Conservation (phyloP, 2,888 invertebrate species). For the Ceraclea dissimilis region DNA sequence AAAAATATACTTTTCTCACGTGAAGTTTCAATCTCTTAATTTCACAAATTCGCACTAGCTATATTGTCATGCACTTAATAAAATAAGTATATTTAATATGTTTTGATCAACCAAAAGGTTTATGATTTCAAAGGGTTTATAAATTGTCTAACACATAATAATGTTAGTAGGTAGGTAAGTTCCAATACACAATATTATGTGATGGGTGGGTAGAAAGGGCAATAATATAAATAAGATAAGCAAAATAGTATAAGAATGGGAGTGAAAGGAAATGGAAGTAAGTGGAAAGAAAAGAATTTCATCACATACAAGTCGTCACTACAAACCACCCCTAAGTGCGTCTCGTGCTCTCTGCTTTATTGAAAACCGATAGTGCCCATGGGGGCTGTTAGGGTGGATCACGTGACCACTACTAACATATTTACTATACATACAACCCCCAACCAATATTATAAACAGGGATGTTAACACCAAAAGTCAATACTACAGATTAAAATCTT, state of each 20-base stretch:
- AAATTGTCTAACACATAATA: too few species aligned
- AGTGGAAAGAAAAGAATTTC: background rate
- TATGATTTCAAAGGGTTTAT: too few species aligned
- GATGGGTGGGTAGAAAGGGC: background rate
- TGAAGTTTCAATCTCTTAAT: too few species aligned
- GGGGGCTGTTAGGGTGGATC: constrained; percentile 23
- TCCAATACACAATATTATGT: too few species aligned
- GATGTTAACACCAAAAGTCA: background rate
- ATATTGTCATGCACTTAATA: too few species aligned
- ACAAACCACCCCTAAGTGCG: constrained; percentile 3
- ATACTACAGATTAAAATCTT: too few species aligned
- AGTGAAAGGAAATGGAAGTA: background rate
- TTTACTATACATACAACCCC: constrained; percentile 3
- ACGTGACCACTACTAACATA: constrained; percentile 21
- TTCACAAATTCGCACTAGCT: too few species aligned
- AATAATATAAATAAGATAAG: background rate
- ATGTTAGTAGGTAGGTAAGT: too few species aligned
- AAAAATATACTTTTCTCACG: too few species aligned
- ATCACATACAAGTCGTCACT: background rate
- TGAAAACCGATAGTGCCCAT: constrained; percentile 26
- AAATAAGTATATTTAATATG: too few species aligned
- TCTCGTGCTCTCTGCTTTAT: constrained; percentile 25
- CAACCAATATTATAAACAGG: background rate
- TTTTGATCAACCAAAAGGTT: too few species aligned
- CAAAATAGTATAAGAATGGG: background rate